Percentiles rank a stretch among this genome's conserved stretches.
phyloP scores from a whole-genome alignment of 2,113 vertebrate genomes.

The Platycercus adscitus region DNA sequence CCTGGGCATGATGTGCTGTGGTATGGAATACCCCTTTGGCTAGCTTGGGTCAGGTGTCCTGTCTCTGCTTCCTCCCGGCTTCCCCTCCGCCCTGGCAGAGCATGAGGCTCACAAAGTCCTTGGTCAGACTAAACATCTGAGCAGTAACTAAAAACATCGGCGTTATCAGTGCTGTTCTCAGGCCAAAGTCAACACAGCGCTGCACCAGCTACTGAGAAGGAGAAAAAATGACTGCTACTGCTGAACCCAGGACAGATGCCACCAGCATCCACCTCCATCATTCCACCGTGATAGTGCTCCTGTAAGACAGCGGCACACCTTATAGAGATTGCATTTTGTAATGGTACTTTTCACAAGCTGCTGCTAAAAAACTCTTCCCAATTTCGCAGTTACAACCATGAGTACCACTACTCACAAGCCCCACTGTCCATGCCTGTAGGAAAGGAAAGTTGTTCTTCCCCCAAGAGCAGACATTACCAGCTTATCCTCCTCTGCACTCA shows the following conservation, averaged over 20 bases:
- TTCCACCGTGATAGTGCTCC: not conserved
- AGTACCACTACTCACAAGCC: not conserved
- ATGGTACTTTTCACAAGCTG: not conserved
- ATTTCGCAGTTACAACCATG: not conserved
- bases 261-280: not conserved
- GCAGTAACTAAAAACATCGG: too few species aligned
- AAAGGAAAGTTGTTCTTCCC: not conserved
- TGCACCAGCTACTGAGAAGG: too few species aligned
- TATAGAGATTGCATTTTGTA: not conserved
- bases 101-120: too few species aligned
- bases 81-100: too few species aligned
- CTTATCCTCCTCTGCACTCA: not conserved
- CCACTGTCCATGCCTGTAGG: not conserved
- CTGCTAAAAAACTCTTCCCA: not conserved
- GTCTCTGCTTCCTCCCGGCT: too few species aligned
- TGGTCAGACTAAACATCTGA: too few species aligned
- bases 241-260: not conserved
- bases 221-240: too few species aligned
- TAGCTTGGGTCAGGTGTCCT: too few species aligned
- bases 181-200: too few species aligned
- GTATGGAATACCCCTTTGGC: too few species aligned
- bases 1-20: too few species aligned
- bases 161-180: too few species aligned
- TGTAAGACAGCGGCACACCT: not conserved
- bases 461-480: rapidly evolving